phyloP scores from a whole-genome alignment of 2,113 vertebrate genomes.

The Cromileptes altivelis region DNA sequence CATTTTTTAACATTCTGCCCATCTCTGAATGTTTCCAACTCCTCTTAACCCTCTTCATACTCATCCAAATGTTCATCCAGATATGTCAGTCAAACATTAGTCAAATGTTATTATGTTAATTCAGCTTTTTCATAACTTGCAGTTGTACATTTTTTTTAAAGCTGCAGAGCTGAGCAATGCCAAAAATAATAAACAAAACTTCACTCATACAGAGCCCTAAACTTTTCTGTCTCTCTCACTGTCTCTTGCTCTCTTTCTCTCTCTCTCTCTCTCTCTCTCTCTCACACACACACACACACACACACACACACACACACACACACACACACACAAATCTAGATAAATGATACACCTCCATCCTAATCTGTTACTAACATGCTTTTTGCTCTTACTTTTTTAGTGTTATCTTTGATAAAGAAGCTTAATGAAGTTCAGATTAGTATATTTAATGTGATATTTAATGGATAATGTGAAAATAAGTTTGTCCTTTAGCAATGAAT shows the following conservation, averaged over 20 bases:
- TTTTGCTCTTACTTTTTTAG: background rate
- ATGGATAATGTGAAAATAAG: background rate
- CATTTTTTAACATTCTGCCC: too few species aligned
- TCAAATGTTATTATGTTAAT: background rate
- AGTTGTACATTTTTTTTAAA: background rate
- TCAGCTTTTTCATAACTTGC: background rate
- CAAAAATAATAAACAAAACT: background rate
- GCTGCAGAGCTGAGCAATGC: background rate
- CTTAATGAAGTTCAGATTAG: background rate
- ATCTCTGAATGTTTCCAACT: too few species aligned
- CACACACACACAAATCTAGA: too few species aligned
- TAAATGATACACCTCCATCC: background rate
- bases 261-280: too few species aligned
- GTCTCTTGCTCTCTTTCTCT: too few species aligned
- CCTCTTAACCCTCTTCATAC: too few species aligned
- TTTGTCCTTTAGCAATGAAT: background rate
- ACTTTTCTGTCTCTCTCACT: background rate
- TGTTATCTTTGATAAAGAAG: background rate
- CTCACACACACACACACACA: too few species aligned
- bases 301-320: too few species aligned
- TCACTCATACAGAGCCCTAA: background rate
- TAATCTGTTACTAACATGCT: background rate
- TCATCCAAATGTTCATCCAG: background rate
- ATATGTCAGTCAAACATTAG: background rate
- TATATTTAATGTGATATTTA: background rate